Base-by-base conservation (phyloP, 2,113 vertebrate genomes). In the Vicugna pacos region DNA sequence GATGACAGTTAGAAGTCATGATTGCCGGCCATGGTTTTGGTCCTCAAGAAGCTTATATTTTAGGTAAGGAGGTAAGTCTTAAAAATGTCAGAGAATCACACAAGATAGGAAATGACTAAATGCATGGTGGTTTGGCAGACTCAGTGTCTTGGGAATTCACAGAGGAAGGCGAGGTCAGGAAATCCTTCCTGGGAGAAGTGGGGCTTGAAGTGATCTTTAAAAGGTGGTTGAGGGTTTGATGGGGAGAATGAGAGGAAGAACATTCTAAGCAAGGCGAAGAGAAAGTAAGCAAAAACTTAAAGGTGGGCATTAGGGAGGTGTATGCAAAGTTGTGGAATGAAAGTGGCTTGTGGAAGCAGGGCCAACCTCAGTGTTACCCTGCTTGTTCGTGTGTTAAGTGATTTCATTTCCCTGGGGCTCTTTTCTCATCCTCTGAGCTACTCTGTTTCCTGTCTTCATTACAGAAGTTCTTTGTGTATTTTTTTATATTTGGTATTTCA, bases 31-130 rank as follows among this genome's bases (percentile, higher is more conserved):
- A 64, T 72, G n/a, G 60, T 88, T 88, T 91, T 93, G 67, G 20
- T 48, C 24, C 42, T 85, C 17, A 91, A 90, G 80, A 93, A 96
- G 19, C 50, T 94, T 94, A 89, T 12, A 52, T 75, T 93, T 93
- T 93, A 62, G 10, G 24, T 60, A 52, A 79, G 73, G 72, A 50
- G 50, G 14, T 79, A 70, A 79, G 26, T 89, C 38, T 89, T 92
- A 42, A 72, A 95, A 92, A 48, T 22, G 6, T n/a, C 77, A 89
- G 73, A 38, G 58, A 89, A 56, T 85, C 20, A 80, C 64, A 46
- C 22, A 80, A 75, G 46, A 70, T 4, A 86, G 89, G 54, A 92
- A 77, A 85, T 92, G 72, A 94, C 46, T 72, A 65, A 75, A 52
- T 86, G 42, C 13, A 20, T 86, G 73, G 10, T 95, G 8, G 11